Evolutionary conservation across 2,797 vertebrate species (phyloP).

Genomic region (Fratercula arctica): DNA sequence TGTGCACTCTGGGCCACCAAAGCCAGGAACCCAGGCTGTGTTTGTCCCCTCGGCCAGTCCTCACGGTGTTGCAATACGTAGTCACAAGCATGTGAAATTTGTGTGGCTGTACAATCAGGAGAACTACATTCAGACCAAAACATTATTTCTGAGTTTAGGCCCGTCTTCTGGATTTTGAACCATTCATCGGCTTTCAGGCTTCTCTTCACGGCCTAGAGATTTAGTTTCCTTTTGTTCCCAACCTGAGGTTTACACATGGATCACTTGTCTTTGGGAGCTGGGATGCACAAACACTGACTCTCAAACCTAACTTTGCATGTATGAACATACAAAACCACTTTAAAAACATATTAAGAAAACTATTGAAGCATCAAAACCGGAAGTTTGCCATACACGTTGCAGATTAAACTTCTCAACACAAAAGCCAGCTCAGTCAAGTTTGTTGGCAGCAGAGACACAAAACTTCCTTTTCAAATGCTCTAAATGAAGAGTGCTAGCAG

Average conservation of each 20-base stretch:
- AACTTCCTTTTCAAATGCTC: not conserved
- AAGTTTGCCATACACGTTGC: not conserved
- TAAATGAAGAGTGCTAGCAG: not conserved
- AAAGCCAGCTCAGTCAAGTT: not conserved
- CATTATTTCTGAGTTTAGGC: not conserved
- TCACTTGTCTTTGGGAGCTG: not conserved
- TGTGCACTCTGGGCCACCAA: not conserved
- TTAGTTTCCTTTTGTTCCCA: not conserved
- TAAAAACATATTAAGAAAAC: not conserved
- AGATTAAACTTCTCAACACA: not conserved
- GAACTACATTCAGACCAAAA: not conserved
- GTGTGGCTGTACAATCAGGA: not conserved
- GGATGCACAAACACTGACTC: not conserved
- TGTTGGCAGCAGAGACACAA: not conserved
- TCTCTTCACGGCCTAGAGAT: not conserved
- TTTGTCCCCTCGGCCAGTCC: not conserved
- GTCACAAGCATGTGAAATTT: not conserved
- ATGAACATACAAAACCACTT: not conserved
- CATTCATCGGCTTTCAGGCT: not conserved
- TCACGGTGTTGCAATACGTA: not conserved
- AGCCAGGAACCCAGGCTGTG: not conserved
- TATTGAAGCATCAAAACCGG: not conserved
- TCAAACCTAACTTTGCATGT: not conserved
- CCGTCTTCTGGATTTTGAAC: not conserved
- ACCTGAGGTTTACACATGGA: not conserved